Evolutionary conservation across 2,797 vertebrate species (phyloP).

Genomic region (Pyrocephalus nanus): DNA sequence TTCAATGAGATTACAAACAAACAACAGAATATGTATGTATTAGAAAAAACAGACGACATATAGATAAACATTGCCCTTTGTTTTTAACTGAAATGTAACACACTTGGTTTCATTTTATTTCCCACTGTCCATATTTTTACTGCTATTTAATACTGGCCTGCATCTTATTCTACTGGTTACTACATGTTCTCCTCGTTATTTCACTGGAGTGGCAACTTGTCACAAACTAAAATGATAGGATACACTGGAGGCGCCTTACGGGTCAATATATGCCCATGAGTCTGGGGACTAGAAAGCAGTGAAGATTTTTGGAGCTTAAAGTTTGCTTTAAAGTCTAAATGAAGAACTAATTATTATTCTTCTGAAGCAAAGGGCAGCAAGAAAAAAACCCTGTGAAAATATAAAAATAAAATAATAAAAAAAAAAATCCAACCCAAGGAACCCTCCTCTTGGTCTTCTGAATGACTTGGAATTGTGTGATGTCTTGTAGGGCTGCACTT

Average conservation of each 20-base stretch:
- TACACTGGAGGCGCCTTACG: neutral
- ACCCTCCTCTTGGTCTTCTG: neutral
- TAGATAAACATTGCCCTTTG: neutral
- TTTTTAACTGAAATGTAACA: neutral
- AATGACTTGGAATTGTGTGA: neutral
- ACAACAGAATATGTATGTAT: neutral
- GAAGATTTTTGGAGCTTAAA: neutral
- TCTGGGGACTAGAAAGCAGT: neutral
- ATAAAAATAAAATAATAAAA: too few species aligned
- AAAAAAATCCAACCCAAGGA: neutral
- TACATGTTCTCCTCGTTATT: neutral
- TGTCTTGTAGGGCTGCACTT: neutral
- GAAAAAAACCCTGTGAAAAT: neutral
- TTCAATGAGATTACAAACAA: neutral
- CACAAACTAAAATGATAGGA: neutral
- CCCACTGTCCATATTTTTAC: neutral
- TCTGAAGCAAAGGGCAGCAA: neutral
- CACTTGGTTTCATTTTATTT: neutral
- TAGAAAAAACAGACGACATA: neutral
- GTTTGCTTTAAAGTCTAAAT: neutral
- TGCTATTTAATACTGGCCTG: neutral
- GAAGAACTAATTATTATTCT: neutral
- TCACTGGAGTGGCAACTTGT: neutral
- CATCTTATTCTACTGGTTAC: neutral
- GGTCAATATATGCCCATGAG: neutral